phyloP scores from a whole-genome alignment of 2,888 invertebrate species.

The Gari tellinella region DNA sequence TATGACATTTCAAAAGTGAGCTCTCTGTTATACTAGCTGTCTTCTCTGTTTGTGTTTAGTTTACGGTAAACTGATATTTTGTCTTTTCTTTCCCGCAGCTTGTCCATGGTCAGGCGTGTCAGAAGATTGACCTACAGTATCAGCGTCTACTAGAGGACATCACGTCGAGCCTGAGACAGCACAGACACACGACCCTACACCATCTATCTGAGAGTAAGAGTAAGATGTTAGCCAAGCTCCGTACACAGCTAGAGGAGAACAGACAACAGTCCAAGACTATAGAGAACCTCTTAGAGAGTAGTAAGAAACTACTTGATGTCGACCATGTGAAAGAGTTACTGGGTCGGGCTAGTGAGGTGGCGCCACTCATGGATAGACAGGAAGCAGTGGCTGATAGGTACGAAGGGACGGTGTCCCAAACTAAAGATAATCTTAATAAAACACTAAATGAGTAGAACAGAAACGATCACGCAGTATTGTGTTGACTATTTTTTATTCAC shows the following conservation, averaged over 20 bases:
- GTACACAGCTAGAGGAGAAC: constrained; percentile 65
- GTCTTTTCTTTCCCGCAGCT: constrained; percentile 59
- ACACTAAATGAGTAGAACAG: too few species aligned
- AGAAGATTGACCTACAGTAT: constrained; percentile 75
- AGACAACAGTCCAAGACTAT: constrained; percentile 61
- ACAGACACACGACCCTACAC: constrained; percentile 63
- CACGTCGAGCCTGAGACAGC: constrained; percentile 67
- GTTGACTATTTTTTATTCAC: too few species aligned
- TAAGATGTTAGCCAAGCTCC: constrained; percentile 48
- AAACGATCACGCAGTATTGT: too few species aligned
- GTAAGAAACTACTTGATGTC: constrained; percentile 69
- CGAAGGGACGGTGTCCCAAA: too few species aligned
- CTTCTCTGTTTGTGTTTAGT: too few species aligned
- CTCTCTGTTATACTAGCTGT: too few species aligned
- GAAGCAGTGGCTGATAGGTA: constrained; percentile 57
- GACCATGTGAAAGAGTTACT: constrained; percentile 65
- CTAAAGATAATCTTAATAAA: too few species aligned
- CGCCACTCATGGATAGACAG: constrained; percentile 62
- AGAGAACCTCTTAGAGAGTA: constrained; percentile 65
- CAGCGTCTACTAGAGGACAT: constrained; percentile 72
- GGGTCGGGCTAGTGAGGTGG: constrained; percentile 64
- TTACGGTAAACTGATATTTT: too few species aligned
- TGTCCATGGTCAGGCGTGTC: constrained; percentile 67
- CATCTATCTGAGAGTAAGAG: constrained; percentile 54
- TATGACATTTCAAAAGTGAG: too few species aligned